Conservation (phyloP, 2,797 vertebrate species). For the Catostomus latipinnis region DNA sequence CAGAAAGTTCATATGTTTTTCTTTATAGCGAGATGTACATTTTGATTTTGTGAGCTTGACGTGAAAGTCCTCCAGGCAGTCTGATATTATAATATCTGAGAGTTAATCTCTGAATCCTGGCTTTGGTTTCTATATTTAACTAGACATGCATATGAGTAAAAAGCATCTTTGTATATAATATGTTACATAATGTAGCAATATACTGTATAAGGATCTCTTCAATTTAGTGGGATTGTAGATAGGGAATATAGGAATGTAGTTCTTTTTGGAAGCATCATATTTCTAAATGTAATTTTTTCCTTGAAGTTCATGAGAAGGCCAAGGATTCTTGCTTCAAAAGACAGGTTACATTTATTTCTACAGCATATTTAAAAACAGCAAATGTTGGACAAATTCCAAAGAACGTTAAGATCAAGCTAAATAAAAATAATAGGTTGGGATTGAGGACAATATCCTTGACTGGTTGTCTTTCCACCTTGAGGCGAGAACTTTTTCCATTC, state of each 20-base stretch:
- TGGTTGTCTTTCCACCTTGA: too few species aligned
- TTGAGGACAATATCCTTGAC: too few species aligned
- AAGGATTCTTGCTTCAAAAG: too few species aligned
- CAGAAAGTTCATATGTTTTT: slow-evolving; percentile 2
- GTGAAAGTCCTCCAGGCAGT: background rate
- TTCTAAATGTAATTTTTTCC: background rate
- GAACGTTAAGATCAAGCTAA: too few species aligned
- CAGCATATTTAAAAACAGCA: too few species aligned
- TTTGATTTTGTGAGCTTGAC: slow-evolving; percentile 19
- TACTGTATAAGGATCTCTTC: background rate
- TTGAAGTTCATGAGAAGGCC: too few species aligned
- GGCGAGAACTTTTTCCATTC: background rate
- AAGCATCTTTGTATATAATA: background rate
- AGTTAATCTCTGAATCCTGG: slow-evolving; percentile 6
- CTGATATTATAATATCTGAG: slow-evolving; percentile 5
- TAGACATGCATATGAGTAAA: background rate
- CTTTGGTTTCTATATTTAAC: slow-evolving; percentile 4
- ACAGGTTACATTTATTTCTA: too few species aligned
- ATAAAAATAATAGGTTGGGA: too few species aligned
- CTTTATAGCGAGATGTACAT: background rate
- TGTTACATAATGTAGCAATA: background rate
- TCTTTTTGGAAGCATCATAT: background rate
- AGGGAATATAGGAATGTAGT: background rate
- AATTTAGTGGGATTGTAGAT: background rate
- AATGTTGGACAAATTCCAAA: too few species aligned